These are phyloP conservation scores for Bactericera cockerelli DNA, from an alignment of 1,140 invertebrate genomes.

Conservation along the genomic window DNA sequence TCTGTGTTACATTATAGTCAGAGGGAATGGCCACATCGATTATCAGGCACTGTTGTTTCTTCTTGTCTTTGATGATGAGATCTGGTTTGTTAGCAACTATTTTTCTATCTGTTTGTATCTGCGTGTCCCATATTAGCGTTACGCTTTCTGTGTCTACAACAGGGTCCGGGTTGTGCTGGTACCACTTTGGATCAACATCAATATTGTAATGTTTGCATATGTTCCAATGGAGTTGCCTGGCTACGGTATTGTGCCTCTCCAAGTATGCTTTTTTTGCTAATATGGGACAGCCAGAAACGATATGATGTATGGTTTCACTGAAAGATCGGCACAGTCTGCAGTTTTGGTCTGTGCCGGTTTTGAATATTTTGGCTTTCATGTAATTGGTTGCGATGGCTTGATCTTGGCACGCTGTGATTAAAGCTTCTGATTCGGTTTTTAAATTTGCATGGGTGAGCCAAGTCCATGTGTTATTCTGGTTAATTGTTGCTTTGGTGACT, in stretches of 20 bases:
- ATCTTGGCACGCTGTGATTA: neutral
- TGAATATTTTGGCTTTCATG: neutral
- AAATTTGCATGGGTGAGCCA: neutral
- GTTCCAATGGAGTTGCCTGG: neutral
- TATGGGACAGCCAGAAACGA: neutral
- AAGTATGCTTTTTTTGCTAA: neutral
- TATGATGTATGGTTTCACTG: neutral
- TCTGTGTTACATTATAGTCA: too few species aligned
- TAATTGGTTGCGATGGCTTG: neutral
- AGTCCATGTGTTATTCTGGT: neutral
- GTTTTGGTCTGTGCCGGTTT: neutral
- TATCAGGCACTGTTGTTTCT: neutral
- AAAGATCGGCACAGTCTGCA: neutral
- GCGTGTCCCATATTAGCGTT: neutral
- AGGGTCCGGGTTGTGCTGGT: neutral
- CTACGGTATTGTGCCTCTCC: neutral
- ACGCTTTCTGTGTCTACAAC: neutral
- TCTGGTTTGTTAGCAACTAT: neutral
- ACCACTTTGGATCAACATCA: neutral
- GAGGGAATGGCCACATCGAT: neutral
- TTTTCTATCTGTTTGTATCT: neutral
- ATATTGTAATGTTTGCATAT: conserved; percentile 3
- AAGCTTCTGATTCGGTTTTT: neutral
- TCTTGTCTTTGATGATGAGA: neutral
- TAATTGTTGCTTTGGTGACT: neutral